phyloP scores from a whole-genome alignment of 2,888 invertebrate species.

The Stenotaenia linearis region DNA sequence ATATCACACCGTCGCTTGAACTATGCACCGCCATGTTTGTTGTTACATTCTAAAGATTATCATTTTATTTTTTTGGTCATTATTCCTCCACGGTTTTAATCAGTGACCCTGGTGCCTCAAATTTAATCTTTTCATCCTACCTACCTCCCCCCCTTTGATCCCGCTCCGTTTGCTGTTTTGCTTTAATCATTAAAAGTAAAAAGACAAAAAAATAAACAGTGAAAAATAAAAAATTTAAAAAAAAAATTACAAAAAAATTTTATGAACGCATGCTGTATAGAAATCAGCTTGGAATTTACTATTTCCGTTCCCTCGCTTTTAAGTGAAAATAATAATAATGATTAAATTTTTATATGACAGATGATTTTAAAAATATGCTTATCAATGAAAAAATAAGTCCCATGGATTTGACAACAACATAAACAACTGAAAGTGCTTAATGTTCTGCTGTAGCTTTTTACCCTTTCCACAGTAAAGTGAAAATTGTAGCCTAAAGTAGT shows the following conservation, averaged over 20 bases:
- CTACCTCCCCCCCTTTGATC: slow-evolving; percentile 1
- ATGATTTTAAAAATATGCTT: slow-evolving; percentile 17
- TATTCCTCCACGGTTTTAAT: slow-evolving; percentile 24
- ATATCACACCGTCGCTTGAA: slow-evolving; percentile 29
- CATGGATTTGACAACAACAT: slow-evolving; percentile 26
- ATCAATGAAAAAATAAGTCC: slow-evolving; percentile 8
- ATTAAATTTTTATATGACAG: slow-evolving; percentile 22
- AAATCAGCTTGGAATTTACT: slow-evolving; percentile 4
- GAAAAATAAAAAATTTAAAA: too few relatives aligned
- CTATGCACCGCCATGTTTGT: slow-evolving; percentile 28
- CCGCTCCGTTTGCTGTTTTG: slow-evolving; percentile 24
- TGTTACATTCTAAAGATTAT: slow-evolving; percentile 1
- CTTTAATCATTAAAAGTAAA: background rate
- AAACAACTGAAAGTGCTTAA: slow-evolving; percentile 26
- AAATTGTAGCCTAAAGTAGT: slow-evolving; percentile 20
- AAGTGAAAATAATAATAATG: slow-evolving; percentile 26
- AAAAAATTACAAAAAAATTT: background rate
- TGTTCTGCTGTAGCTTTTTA: slow-evolving; percentile 24
- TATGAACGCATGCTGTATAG: slow-evolving; percentile 3
- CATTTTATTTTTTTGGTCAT: background rate
- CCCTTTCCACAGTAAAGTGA: slow-evolving; percentile 11
- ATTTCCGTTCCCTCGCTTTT: slow-evolving; percentile 12
- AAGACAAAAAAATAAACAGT: background rate
- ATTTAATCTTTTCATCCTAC: slow-evolving; percentile 18
- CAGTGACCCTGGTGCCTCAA: slow-evolving; percentile 27